These are phyloP conservation scores for Labeo calbasu DNA, from an alignment of 2,797 vertebrate species.

Conservation along the genomic window DNA sequence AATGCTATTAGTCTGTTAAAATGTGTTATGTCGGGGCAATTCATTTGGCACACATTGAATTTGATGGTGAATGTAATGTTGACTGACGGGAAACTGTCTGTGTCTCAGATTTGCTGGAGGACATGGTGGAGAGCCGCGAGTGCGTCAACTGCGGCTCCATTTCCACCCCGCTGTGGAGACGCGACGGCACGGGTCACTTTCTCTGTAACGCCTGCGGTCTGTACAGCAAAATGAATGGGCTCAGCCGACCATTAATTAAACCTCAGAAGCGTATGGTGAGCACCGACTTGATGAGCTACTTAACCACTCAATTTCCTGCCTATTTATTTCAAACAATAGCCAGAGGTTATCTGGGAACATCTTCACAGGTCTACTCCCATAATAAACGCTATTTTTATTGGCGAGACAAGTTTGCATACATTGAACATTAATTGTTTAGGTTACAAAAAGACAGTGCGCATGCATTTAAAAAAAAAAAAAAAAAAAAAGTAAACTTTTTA, in stretches of 20 bases:
- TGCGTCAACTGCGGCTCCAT: conserved; percentile 99
- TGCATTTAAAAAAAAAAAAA: background rate
- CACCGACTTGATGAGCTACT: conserved; percentile 57
- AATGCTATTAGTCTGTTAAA: conserved; percentile 32
- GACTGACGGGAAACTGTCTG: conserved; percentile 15
- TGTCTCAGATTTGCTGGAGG: conserved; percentile 89
- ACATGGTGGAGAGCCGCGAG: conserved; percentile 92
- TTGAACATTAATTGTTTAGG: conserved; percentile 12
- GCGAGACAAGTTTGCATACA: conserved; percentile 10
- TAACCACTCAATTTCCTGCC: conserved; percentile 66
- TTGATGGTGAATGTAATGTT: conserved; percentile 24
- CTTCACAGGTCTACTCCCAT: conserved; percentile 42
- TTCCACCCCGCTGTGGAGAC: conserved; percentile 97
- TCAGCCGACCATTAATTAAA: conserved; percentile 97
- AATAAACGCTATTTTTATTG: conserved; percentile 53
- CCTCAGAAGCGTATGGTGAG: conserved; percentile 97
- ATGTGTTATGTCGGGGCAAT: background rate
- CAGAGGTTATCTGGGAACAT: conserved; percentile 56
- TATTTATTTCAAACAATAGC: conserved; percentile 65
- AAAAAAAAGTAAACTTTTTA: background rate
- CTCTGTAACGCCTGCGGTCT: conserved; percentile 98
- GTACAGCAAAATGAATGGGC: conserved; percentile 99
- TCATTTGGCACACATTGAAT: background rate
- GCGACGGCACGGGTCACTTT: conserved; percentile 97
- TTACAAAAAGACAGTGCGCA: background rate